Base-by-base conservation (phyloP, 2,888 invertebrate genomes). In the Calephelis perditalis region DNA sequence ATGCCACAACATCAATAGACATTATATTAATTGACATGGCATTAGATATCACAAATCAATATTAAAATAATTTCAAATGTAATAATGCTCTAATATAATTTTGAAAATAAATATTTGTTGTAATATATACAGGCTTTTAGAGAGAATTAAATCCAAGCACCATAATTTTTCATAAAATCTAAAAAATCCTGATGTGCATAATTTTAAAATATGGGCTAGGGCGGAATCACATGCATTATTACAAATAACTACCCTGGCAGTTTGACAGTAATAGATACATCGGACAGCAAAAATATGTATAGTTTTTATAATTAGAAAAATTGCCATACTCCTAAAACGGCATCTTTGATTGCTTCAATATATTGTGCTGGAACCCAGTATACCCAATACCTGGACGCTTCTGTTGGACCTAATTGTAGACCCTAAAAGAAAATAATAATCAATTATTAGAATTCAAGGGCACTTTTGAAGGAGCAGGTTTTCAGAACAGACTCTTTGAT, bases 341-440 rank as follows among this genome's bases (percentile, higher is more conserved):
- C 95, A 77, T 97, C 96, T 87, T 97, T 97, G 76, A 98, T 97
- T 70, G 97, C 96, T 76, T 96, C 95, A 60, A 97, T 93, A 79
- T 96, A 98, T 77, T 96, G 96, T 57, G 96, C 96, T 9, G 97
- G 98, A 56, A 98, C 97, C 97, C 97, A 98, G 86, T 98, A 98
- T 65, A 98, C 94, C 96, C 97, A 98, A 84, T 97, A 97, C 68
- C 96, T 91, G 43, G 97, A 97, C 5, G 97, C 97, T 84, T 97
- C 97, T 58, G 97, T 97, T 8, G 97, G 95, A 12, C 98, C 97
- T 69, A 97, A 86, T 85, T 98, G 97, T 64, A 98, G 92, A 62
- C 95, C 97, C 96, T 97, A 84, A 5, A 75, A 76, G 67, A 65
- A 57, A 66, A 63, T 56, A 46, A 40, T 26, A 26, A 26, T 26